Evolutionary conservation across 1,140 invertebrate species (phyloP).

Genomic region (Drosophila ambigua): DNA sequence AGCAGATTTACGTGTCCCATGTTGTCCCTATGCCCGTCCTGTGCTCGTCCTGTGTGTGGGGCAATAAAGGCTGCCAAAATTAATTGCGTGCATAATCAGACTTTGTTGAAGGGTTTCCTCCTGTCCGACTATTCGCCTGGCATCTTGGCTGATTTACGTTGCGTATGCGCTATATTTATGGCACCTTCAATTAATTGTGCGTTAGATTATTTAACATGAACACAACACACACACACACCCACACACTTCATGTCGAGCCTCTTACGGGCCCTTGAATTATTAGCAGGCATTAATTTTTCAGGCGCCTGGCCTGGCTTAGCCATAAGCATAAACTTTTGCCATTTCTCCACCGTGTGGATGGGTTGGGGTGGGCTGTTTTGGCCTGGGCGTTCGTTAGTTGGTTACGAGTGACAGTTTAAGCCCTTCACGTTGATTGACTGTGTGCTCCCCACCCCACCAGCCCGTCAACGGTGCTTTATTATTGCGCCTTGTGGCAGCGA

Average conservation of each 20-base stretch:
- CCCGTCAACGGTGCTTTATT: slow-evolving; percentile 18
- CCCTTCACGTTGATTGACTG: slow-evolving; percentile 45
- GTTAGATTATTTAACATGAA: slow-evolving; percentile 70
- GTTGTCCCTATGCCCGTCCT: no score
- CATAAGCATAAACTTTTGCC: slow-evolving; percentile 41
- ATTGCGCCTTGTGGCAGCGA: not conserved
- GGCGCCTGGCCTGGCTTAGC: slow-evolving; percentile 7
- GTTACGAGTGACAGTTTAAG: slow-evolving; percentile 45
- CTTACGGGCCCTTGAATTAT: slow-evolving; percentile 61
- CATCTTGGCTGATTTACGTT: slow-evolving; percentile 66
- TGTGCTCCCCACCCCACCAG: slow-evolving; percentile 18
- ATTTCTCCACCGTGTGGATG: slow-evolving; percentile 5
- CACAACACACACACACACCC: slow-evolving; percentile 7
- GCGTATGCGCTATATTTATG: slow-evolving; percentile 79
- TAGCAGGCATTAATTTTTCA: slow-evolving; percentile 75
- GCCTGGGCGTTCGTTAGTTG: slow-evolving; percentile 8
- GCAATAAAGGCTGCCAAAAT: slow-evolving; percentile 70
- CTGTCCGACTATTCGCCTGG: not conserved
- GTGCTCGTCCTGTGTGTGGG: slow-evolving; percentile 10
- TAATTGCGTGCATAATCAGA: slow-evolving; percentile 78
- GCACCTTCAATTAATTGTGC: slow-evolving; percentile 78
- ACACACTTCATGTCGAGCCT: slow-evolving; percentile 40
- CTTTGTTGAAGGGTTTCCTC: slow-evolving; percentile 2
- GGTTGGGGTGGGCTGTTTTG: no score
- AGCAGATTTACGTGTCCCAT: no score